Evolutionary conservation across 1,140 invertebrate genomes (phyloP).

Genomic region (Thaumetopoea pityocampa): DNA sequence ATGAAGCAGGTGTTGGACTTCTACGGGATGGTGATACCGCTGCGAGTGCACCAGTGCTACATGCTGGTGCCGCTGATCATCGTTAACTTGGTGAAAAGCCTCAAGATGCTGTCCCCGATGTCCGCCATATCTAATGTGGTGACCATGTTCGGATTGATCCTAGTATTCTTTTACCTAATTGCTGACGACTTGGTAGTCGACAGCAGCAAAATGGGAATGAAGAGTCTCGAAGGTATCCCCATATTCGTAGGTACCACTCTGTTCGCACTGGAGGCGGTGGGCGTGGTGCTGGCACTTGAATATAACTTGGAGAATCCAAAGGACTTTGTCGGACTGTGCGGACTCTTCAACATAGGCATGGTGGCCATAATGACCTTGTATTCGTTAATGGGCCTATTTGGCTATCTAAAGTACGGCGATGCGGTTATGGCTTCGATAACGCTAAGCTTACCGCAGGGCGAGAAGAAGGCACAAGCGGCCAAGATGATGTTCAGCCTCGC

Average conservation of each 20-base stretch:
- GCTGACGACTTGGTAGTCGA: constrained; percentile 74
- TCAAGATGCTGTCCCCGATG: constrained; percentile 84
- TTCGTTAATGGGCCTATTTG: constrained; percentile 83
- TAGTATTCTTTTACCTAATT: constrained; percentile 84
- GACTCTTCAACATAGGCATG: constrained; percentile 86
- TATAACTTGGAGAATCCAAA: constrained; percentile 86
- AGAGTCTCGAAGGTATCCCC: constrained; percentile 68
- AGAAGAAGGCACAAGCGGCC: constrained; percentile 82
- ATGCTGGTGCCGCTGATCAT: constrained; percentile 82
- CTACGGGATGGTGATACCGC: constrained; percentile 28
- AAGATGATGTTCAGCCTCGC: constrained; percentile 86
- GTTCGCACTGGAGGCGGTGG: constrained; percentile 90
- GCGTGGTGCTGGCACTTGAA: constrained; percentile 85
- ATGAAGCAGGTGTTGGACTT: constrained; percentile 76
- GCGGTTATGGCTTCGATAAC: constrained; percentile 79
- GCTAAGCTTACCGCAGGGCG: constrained; percentile 78
- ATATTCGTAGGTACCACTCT: constrained; percentile 87
- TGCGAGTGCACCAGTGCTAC: constrained; percentile 80
- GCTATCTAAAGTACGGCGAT: constrained; percentile 84
- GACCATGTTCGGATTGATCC: constrained; percentile 79
- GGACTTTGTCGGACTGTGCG: constrained; percentile 80
- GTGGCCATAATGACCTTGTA: constrained; percentile 81
- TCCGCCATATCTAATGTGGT: constrained; percentile 84
- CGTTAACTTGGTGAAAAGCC: constrained; percentile 83
- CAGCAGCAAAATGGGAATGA: constrained; percentile 56